Percentiles rank a stretch among this genome's conserved stretches.
Evolutionary conservation across 2,888 invertebrate species (phyloP).

Genomic region (Hoplodrina blanda): DNA sequence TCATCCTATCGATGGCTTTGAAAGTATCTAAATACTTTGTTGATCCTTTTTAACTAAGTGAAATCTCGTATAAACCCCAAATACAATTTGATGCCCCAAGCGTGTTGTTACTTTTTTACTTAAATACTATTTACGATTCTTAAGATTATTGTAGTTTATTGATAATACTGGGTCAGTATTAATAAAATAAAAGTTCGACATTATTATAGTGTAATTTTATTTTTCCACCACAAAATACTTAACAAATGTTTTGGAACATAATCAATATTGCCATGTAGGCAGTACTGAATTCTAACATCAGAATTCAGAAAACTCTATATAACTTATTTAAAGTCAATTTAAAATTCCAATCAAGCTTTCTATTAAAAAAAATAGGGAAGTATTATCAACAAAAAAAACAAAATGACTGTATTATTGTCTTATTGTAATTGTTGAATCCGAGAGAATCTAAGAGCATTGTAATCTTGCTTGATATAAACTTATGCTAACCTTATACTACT

Average conservation of each 20-base stretch:
- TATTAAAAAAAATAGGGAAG: conserved; percentile 11
- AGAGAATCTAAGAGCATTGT: conserved; percentile 1
- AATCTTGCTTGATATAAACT: conserved; percentile 40
- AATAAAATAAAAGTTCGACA: conserved; percentile 57
- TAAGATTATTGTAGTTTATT: conserved; percentile 44
- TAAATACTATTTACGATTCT: conserved; percentile 28
- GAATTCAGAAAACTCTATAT: conserved; percentile 25
- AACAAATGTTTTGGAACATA: conserved; percentile 41
- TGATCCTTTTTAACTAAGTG: conserved; percentile 8
- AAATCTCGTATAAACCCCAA: conserved; percentile 44
- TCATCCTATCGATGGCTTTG: conserved; percentile 16
- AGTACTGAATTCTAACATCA: conserved; percentile 44
- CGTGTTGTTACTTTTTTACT: conserved; percentile 42
- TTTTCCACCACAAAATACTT: conserved; percentile 61
- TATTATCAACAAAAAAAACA: conserved; percentile 12
- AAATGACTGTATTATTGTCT: background rate
- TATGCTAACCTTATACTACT: conserved; percentile 42
- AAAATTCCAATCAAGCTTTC: conserved; percentile 20
- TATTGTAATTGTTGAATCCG: background rate
- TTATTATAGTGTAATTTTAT: conserved; percentile 58
- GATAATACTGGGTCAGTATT: conserved; percentile 52
- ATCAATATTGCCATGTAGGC: conserved; percentile 32
- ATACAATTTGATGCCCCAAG: conserved; percentile 40
- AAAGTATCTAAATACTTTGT: conserved; percentile 16
- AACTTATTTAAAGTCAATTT: conserved; percentile 32